Conservation (phyloP, 2,797 vertebrate species). For the Discoglossus pictus region DNA sequence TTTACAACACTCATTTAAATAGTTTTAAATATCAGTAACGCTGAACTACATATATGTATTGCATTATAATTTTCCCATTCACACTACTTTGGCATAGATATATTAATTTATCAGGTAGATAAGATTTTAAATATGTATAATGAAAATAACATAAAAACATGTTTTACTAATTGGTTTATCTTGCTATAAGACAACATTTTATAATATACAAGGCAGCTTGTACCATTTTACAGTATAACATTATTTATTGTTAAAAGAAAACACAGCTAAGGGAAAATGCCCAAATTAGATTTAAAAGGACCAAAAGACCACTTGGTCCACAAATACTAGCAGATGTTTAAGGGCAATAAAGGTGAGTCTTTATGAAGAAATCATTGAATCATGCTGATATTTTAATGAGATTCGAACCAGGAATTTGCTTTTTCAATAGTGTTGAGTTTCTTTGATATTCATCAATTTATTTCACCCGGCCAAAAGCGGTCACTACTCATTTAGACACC, state of each 20-base stretch:
- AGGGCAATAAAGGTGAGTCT: conserved; percentile 48
- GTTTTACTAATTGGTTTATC: too few relatives aligned
- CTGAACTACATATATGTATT: too few relatives aligned
- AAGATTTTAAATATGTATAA: conserved; percentile 1
- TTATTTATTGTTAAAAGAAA: not conserved
- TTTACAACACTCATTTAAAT: too few relatives aligned
- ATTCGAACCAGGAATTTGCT: conserved; percentile 29
- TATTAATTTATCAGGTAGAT: not conserved
- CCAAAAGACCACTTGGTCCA: conserved; percentile 32
- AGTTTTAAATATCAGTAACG: too few relatives aligned
- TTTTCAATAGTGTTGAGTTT: conserved; percentile 23
- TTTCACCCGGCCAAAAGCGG: conserved; percentile 26
- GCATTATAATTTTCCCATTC: not conserved
- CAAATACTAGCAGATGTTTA: conserved; percentile 47
- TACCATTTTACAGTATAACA: not conserved
- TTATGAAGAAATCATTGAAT: conserved; percentile 32
- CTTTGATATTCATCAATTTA: conserved; percentile 42
- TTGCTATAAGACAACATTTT: too few relatives aligned
- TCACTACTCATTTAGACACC: conserved; percentile 42
- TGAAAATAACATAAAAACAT: not conserved
- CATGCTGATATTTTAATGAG: conserved; percentile 50
- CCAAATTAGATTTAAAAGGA: conserved; percentile 26
- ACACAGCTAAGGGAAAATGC: conserved; percentile 15
- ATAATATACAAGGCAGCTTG: too few relatives aligned
- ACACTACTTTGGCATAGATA: not conserved